Evolutionary conservation across 2,797 vertebrate genomes (phyloP), one percentile per base, ranked within the genome.

Genomic region (Todus mexicanus): DNA sequence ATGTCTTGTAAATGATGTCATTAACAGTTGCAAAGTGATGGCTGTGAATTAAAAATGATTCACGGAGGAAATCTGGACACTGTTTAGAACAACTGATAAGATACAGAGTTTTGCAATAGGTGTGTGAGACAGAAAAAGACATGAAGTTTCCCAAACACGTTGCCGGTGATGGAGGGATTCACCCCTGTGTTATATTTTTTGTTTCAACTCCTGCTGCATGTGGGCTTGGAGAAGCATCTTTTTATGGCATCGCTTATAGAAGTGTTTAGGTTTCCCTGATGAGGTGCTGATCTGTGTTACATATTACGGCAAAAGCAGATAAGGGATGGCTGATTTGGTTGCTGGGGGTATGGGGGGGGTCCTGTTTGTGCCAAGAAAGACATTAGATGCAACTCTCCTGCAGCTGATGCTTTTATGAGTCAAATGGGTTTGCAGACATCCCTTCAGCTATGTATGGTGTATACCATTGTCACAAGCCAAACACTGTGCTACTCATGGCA

Each of bases 291-390:
- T 68, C 48, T 84, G 73, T 29, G 29, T 42, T 73, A 72, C 17
- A n/a, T 57, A n/a, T 40, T 35, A 63, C 1, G 5, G 68, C 60
- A 73, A 81, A 84, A 63, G 51, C 65, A 81, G 79, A 64, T 25
- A 70, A 12, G 21, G 68, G 51, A n/a, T 68, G 56, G 51, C 42
- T 69, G 45, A 63, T 63, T 73, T 57, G 61, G 15, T 48, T 82
- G 40, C 48, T 57, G 87, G 53, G 71, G 22, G 21, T 74, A n/a
- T n/a, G n/a, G 19, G 45, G 31, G 51, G 87, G 11, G 37, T 51
- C 18, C 23, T 77, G 25, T 35, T 45, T 85, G 78, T 94, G 92
- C 87, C 84, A 89, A 85, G 80, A 90, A 57, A 90, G 75, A 65
- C 59, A 80, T 95, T 43, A 87, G 72, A 89, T 38, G 45, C 68